Conservation (phyloP, 2,113 vertebrate species). For the Serinus canaria region DNA sequence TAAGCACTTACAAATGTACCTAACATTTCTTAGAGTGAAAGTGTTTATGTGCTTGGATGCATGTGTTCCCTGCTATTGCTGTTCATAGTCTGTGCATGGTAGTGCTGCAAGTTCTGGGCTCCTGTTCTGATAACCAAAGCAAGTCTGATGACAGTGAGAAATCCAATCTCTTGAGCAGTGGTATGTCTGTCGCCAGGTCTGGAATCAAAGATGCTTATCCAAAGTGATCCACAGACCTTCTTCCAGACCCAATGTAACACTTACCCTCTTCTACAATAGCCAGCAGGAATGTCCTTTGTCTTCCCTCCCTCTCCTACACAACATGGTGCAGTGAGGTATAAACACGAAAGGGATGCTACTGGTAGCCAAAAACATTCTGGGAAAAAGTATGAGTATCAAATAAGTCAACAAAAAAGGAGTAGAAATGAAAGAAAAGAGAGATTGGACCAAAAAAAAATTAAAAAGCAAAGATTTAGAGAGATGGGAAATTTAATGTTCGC, state of each 20-base stretch:
- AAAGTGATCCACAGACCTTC: background rate
- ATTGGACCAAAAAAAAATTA: background rate
- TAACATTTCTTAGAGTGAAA: background rate
- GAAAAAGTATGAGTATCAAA: background rate
- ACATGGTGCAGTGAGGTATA: background rate
- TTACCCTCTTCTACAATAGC: background rate
- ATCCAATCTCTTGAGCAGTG: background rate
- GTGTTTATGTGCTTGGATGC: background rate
- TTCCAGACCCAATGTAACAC: background rate
- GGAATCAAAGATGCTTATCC: background rate
- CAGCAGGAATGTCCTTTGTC: background rate
- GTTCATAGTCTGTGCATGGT: background rate
- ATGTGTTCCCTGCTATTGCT: background rate
- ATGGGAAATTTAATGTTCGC: background rate
- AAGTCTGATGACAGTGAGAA: background rate
- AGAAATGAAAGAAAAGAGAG: background rate
- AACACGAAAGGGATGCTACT: background rate
- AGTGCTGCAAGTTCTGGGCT: background rate
- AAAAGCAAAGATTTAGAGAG: background rate
- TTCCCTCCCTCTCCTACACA: background rate
- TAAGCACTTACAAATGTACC: background rate
- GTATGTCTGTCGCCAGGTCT: background rate
- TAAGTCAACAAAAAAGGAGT: background rate
- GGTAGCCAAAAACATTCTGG: background rate
- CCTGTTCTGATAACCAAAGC: background rate